Evolutionary conservation across 2,113 vertebrate genomes (phyloP), one percentile per base, ranked within the genome.

Genomic region (Hyperopisus bebe): DNA sequence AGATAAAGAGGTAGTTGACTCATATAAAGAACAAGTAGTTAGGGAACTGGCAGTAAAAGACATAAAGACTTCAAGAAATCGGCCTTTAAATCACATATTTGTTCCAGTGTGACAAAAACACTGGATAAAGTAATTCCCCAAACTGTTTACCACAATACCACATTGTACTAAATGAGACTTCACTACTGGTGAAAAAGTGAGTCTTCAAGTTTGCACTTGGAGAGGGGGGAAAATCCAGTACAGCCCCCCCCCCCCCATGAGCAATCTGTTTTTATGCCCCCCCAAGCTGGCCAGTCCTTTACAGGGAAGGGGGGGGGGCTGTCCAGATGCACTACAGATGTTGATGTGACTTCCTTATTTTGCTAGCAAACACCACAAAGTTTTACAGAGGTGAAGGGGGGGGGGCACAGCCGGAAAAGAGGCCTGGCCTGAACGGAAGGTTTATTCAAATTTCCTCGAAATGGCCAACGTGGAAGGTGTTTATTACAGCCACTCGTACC

Each of bases 321-420:
- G 91, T 85, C 84, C 95, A 96, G 93, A 95, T 95, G 94, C 93
- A 92, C 62, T 92, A 93, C 95, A 96, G 94, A 96, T 95, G 95
- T 92, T 85, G 90, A 51, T 90, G 84, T 90, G 87, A 93, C 91
- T 92, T 94, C 91, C 90, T 84, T 39, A 90, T 90, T 58, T 80
- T 91, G 77, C 93, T 91, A 90, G 90, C 92, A 93, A 94, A 94
- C 92, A 93, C 4, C 62, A 42, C 90, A 90, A 58, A n/a, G 90
- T 91, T 91, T 62, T 2, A 80, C 47, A 27, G 84, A 86, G n/a
- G 47, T 85, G 46, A 85, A 6, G n/a, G 27, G 27, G n/a, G 21
- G 0, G 84, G 13, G 17, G 70, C 31, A 46, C 42, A 3, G 42
- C 42, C 42, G 1, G 42, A 3, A 8, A 44, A 44, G 70, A 3